phyloP scores from a whole-genome alignment of 2,888 invertebrate species.

The Cheilosia soror region DNA sequence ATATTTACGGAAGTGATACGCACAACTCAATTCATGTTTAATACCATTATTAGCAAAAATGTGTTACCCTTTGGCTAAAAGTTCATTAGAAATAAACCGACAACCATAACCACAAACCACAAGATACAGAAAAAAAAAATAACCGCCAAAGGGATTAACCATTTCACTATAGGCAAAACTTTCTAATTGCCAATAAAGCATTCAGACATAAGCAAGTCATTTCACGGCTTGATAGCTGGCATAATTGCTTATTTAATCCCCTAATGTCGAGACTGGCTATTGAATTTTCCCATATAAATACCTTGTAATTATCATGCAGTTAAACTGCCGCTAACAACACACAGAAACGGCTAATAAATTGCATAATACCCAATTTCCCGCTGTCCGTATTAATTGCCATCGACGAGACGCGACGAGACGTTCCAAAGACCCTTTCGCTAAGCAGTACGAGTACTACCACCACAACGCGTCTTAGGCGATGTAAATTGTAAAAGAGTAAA shows the following conservation, averaged over 20 bases:
- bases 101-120: not conserved
- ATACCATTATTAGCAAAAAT: not conserved
- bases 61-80: not conserved
- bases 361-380: slow-evolving; percentile 28
- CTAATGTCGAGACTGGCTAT: not conserved
- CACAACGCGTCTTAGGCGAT: not conserved
- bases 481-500: not conserved
- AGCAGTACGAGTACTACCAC: not conserved
- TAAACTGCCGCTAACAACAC: slow-evolving; percentile 2
- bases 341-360: slow-evolving; percentile 16
- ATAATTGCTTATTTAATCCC: slow-evolving; percentile 41
- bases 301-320: slow-evolving; percentile 16
- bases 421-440: slow-evolving; percentile 15
- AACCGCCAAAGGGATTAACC: not conserved
- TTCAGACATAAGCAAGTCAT: slow-evolving; percentile 3
- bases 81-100: not conserved
- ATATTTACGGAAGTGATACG: not conserved
- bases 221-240: slow-evolving; percentile 10
- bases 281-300: not conserved
- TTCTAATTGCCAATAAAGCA: slow-evolving; percentile 38
- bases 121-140: no score
- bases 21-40: not conserved
- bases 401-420: not conserved
- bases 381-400: slow-evolving; percentile 10
- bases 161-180: not conserved